These are phyloP conservation scores for Pandemis corylana DNA, from an alignment of 2,888 invertebrate genomes.

Conservation along the genomic window DNA sequence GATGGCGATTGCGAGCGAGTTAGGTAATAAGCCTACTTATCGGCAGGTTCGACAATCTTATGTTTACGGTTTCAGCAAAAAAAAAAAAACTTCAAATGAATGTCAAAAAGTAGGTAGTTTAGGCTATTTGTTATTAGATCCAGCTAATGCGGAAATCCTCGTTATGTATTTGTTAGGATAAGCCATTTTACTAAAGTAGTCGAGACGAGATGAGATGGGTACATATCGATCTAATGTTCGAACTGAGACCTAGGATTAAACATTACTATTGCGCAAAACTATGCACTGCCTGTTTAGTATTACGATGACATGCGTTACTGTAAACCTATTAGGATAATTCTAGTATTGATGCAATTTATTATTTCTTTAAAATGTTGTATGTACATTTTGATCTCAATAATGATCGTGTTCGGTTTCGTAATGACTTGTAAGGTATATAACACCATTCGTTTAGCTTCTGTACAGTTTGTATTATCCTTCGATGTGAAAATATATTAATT, in stretches of 20 bases:
- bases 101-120: not conserved
- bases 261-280: constrained; percentile 69
- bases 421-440: constrained; percentile 82
- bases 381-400: constrained; percentile 84
- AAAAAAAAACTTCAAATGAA: not conserved
- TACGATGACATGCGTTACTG: constrained; percentile 56
- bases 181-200: constrained; percentile 17
- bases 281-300: constrained; percentile 81
- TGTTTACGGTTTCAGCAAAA: not conserved
- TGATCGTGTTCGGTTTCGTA: constrained; percentile 79
- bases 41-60: not conserved
- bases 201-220: constrained; percentile 46
- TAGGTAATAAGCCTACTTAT: no score
- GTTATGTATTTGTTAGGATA: not conserved
- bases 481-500: constrained; percentile 59
- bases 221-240: constrained; percentile 74
- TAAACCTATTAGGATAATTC: constrained; percentile 59
- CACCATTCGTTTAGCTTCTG: constrained; percentile 82
- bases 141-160: not conserved
- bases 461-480: constrained; percentile 77
- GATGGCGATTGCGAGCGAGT: no score
- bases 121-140: not conserved
- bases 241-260: constrained; percentile 61
- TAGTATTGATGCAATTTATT: constrained; percentile 57
- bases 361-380: constrained; percentile 68